These are phyloP conservation scores for Octopus sinensis DNA, from an alignment of 1,140 invertebrate genomes.

Conservation along the genomic window DNA sequence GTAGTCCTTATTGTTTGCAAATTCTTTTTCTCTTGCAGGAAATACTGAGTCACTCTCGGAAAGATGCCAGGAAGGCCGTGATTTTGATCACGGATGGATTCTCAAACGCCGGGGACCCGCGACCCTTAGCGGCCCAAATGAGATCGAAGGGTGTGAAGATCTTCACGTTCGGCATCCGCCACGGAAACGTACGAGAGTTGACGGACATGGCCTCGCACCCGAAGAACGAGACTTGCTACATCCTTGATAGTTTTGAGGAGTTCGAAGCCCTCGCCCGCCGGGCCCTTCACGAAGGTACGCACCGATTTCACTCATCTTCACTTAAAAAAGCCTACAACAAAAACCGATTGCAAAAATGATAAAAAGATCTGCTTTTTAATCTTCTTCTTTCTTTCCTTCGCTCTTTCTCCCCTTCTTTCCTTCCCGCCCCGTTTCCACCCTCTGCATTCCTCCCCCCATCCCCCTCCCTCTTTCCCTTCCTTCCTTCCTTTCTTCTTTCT, in stretches of 20 bases:
- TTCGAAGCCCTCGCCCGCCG: constrained; percentile 70
- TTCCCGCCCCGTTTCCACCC: not conserved
- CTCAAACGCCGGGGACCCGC: constrained; percentile 71
- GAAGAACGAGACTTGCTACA: constrained; percentile 67
- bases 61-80: constrained; percentile 64
- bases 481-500: not conserved
- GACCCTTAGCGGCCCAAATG: constrained; percentile 62
- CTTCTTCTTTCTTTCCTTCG: not conserved
- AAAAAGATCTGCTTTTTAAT: not conserved
- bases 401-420: not conserved
- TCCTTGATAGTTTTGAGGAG: constrained; percentile 71
- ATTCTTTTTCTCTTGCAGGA: constrained; percentile 53
- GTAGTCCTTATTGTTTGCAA: not conserved
- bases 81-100: constrained; percentile 74
- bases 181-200: constrained; percentile 68
- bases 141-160: constrained; percentile 61
- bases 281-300: constrained; percentile 68
- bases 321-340: not conserved
- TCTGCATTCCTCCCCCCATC: not conserved
- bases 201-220: constrained; percentile 68
- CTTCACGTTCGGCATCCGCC: constrained; percentile 70
- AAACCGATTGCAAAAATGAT: not conserved
- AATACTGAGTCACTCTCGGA: constrained; percentile 62
- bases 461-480: not conserved
- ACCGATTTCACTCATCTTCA: not conserved